Evolutionary conservation across 35 echinoderm and acorn worm species (phyloP).

Genomic region (Ophiothrix spiculata): DNA sequence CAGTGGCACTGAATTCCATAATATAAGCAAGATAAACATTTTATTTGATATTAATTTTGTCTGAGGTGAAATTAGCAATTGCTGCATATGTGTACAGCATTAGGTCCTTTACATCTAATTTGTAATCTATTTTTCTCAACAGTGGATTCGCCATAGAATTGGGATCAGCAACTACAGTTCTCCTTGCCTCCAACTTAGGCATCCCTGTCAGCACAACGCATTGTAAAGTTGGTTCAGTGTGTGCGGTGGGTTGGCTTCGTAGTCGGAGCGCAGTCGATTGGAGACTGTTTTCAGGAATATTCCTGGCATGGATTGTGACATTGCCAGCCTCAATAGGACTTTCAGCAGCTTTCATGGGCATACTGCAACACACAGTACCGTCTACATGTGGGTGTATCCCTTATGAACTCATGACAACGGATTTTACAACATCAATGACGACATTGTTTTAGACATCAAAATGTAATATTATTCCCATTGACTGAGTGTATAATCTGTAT

Average conservation of each 20-base stretch:
- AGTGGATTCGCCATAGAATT: slow-evolving; percentile 99
- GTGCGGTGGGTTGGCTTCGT: slow-evolving; percentile 71
- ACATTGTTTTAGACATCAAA: background rate
- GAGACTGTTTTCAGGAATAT: slow-evolving; percentile 80
- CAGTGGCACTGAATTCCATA: too few species aligned
- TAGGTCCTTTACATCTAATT: too few species aligned
- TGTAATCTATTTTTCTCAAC: slow-evolving; percentile 23
- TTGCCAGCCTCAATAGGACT: slow-evolving; percentile 62
- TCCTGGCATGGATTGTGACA: slow-evolving; percentile 89
- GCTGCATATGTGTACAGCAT: too few species aligned
- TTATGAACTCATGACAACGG: background rate
- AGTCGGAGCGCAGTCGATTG: slow-evolving; percentile 71
- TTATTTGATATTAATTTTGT: too few species aligned
- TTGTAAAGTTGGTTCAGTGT: slow-evolving; percentile 92
- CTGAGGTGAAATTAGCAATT: too few species aligned
- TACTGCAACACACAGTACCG: slow-evolving; percentile 28
- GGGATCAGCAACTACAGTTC: slow-evolving; percentile 83
- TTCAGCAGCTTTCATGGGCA: slow-evolving; percentile 69
- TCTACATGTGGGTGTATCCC: background rate
- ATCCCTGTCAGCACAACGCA: slow-evolving; percentile 96
- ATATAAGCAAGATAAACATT: too few species aligned
- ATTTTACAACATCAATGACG: background rate
- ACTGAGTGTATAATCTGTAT: too few species aligned
- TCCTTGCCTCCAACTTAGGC: slow-evolving; percentile 86
- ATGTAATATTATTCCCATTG: too few species aligned